Percentiles rank a stretch among this genome's conserved stretches.
Conservation (phyloP, 2,888 invertebrate genomes). For the Willowsia nigromaculata region DNA sequence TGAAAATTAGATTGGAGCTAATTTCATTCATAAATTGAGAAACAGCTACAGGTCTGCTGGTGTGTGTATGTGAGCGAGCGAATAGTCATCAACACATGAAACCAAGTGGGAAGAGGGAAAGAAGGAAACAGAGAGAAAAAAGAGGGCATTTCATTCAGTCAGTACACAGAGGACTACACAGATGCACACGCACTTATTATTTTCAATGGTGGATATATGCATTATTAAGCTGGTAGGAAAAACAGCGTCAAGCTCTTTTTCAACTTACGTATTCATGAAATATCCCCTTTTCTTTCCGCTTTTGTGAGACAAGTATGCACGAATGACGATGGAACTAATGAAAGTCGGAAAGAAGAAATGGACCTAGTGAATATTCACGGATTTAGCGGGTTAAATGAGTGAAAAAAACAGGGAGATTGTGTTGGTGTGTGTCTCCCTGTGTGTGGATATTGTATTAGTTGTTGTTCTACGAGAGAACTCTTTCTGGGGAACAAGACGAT, state of each 20-base stretch:
- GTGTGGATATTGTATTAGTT: neutral
- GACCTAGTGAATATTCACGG: slow-evolving; percentile 72
- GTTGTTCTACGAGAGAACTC: neutral
- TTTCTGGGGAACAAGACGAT: neutral
- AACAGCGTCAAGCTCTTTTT: slow-evolving; percentile 19
- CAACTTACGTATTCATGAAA: slow-evolving; percentile 67
- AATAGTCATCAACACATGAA: neutral
- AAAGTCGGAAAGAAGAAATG: slow-evolving; percentile 69
- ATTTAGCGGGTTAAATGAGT: slow-evolving; percentile 69
- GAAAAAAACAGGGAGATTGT: slow-evolving; percentile 46
- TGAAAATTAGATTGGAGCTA: slow-evolving; percentile 70
- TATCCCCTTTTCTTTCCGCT: slow-evolving; percentile 59
- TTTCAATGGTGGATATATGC: neutral
- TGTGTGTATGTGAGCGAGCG: neutral
- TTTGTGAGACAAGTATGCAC: slow-evolving; percentile 60
- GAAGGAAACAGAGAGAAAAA: neutral
- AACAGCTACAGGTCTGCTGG: slow-evolving; percentile 59
- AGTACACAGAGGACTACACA: neutral
- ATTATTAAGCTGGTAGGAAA: neutral
- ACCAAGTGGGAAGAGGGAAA: neutral
- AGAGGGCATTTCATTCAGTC: neutral
- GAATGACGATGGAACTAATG: slow-evolving; percentile 70
- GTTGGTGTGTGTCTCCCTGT: neutral
- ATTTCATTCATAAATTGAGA: slow-evolving; percentile 70
- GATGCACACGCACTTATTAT: slow-evolving; percentile 11